Evolutionary conservation across 2,113 vertebrate species (phyloP).

Genomic region (Pitta sordida): DNA sequence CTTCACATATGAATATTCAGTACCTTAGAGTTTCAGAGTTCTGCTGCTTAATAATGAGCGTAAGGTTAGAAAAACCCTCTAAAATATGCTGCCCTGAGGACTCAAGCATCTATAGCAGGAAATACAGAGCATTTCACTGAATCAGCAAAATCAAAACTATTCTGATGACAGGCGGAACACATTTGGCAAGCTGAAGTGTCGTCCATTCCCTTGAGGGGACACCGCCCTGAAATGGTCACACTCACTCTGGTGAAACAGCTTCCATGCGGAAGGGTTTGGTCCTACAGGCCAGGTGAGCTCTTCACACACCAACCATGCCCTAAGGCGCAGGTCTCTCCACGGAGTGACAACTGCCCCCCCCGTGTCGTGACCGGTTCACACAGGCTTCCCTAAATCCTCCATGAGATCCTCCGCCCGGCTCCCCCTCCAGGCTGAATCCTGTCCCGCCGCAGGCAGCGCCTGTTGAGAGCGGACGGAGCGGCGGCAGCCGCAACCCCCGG

Average conservation of each 20-base stretch:
- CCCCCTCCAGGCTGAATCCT: too few species aligned
- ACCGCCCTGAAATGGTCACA: background rate
- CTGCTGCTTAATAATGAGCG: background rate
- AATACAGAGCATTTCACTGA: background rate
- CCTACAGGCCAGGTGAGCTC: background rate
- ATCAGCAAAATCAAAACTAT: background rate
- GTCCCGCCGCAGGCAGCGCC: background rate
- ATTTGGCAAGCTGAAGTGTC: background rate
- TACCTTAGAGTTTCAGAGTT: background rate
- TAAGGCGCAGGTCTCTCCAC: background rate
- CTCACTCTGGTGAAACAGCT: background rate
- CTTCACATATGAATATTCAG: too few species aligned
- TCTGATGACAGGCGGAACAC: background rate
- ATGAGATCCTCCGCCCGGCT: background rate
- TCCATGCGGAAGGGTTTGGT: background rate
- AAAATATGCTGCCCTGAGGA: background rate
- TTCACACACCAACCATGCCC: background rate
- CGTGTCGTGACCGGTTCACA: rapidly evolving
- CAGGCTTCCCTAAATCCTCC: too few species aligned
- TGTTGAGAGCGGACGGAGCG: too few species aligned
- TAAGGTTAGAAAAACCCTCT: background rate
- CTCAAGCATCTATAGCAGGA: background rate
- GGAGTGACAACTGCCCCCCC: rapidly evolving
- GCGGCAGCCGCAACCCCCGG: too few species aligned
- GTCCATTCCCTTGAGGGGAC: background rate